Percentiles rank a stretch among this genome's conserved stretches.
Conservation (phyloP, 92 coral and sea anemone genomes). For the Epizoanthus ramosus region DNA sequence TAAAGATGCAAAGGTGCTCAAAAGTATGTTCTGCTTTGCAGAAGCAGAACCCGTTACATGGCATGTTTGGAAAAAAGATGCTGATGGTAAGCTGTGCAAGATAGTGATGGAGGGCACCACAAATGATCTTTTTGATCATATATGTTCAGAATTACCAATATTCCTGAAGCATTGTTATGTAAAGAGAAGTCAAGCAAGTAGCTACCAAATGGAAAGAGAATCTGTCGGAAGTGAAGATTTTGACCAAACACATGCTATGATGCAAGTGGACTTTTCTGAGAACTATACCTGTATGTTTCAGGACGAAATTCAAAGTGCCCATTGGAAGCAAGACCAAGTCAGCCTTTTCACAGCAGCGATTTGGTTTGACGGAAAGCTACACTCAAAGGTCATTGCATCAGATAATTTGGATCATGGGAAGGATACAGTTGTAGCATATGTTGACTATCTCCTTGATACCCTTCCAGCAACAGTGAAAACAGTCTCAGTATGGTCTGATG, state of each 20-base stretch:
- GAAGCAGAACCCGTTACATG: slow-evolving; percentile 50
- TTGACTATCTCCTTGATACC: slow-evolving; percentile 51
- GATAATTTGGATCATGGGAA: slow-evolving; percentile 54
- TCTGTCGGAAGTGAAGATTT: slow-evolving; percentile 35
- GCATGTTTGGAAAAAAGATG: slow-evolving; percentile 52
- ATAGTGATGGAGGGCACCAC: slow-evolving; percentile 45
- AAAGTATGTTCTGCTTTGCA: slow-evolving; percentile 40
- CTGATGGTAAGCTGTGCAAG: slow-evolving; percentile 37
- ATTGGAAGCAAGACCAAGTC: slow-evolving; percentile 54
- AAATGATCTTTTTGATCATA: slow-evolving; percentile 48
- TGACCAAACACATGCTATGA: slow-evolving; percentile 44
- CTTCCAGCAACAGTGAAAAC: slow-evolving; percentile 49
- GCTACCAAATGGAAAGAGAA: slow-evolving; percentile 52
- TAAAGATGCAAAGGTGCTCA: slow-evolving; percentile 44
- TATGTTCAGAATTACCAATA: slow-evolving; percentile 47
- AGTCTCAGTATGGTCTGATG: slow-evolving; percentile 57
- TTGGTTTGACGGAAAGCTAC: slow-evolving; percentile 43
- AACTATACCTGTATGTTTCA: slow-evolving; percentile 57
- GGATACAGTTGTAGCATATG: slow-evolving; percentile 57
- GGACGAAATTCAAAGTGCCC: slow-evolving; percentile 59
- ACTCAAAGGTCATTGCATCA: slow-evolving; percentile 54
- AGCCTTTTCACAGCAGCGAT: slow-evolving; percentile 50
- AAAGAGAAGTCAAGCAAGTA: slow-evolving; percentile 50
- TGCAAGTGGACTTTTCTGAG: slow-evolving; percentile 61
- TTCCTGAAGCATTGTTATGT: slow-evolving; percentile 54